Evolutionary conservation across 1,140 invertebrate species (phyloP), one percentile per base, ranked within the genome.

Genomic region (Mercenaria mercenaria): DNA sequence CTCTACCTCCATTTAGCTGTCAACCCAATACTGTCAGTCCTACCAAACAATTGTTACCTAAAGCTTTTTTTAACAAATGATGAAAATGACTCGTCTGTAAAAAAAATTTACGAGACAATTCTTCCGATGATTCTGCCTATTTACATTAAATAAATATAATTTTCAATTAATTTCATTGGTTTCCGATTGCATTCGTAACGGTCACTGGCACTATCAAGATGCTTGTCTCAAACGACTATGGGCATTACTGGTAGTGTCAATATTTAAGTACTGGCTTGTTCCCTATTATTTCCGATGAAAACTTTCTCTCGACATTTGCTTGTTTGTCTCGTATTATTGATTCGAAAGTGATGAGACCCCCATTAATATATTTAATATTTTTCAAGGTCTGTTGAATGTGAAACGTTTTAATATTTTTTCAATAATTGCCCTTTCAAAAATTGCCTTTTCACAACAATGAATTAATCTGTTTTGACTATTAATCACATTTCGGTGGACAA

Each of bases 341-440:
- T 72, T 72, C 39, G 15, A 72, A 72, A 2, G 11, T 37, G 67
- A 72, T 72, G 67, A n/a, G 23, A 64, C 26, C 59, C 20, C 26
- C 59, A 39, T 72, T 37, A 41, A 41, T 72, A 72, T 29, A 39
- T 72, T 72, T 39, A 72, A 72, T 72, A 72, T 32, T 72, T 37
- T 72, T 72, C 67, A 72, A 37, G 67, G 34, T 72, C 67, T 41
- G 34, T 41, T 72, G 67, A 32, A 72, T 72, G 34, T 39, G 32
- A 72, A 72, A 72, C 39, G 23, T 15, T 72, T 72, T 13, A 64
- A 64, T 64, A 72, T 39, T 32, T 72, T 72, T 18, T 72, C 67
- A 72, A 72, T 72, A 72, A 29, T 29, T 64, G 59, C 59, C 59
- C 26, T 29, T 64, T 64, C 26, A 64, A 64, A 64, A 64, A 29